Conservation (phyloP, 2,888 invertebrate species). For the Entomobrya proxima region DNA sequence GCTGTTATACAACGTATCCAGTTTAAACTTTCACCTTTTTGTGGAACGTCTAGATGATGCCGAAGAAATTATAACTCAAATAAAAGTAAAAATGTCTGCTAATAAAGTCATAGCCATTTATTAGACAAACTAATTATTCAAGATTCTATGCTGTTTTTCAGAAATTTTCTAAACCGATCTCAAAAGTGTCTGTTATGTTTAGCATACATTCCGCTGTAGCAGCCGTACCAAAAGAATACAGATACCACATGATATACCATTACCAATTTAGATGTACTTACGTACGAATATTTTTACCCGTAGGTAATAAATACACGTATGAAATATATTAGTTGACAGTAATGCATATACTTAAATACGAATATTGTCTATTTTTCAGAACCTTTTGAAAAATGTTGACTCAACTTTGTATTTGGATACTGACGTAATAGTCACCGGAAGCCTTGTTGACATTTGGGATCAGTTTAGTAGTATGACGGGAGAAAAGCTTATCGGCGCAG, state of each 20-base stretch:
- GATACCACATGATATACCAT: background rate
- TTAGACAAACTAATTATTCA: no score
- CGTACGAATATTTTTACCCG: background rate
- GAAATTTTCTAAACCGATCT: background rate
- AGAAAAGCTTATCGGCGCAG: background rate
- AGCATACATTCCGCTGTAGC: background rate
- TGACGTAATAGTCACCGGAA: slow-evolving; percentile 28
- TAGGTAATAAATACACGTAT: no score
- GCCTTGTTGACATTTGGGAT: background rate
- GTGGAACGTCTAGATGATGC: background rate
- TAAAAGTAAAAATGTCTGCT: no score
- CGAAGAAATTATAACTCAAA: background rate
- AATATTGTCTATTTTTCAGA: background rate
- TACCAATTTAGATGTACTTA: background rate
- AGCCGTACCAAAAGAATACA: background rate
- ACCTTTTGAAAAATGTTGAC: background rate
- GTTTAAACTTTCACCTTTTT: background rate
- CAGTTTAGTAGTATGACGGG: background rate
- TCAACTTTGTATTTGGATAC: background rate
- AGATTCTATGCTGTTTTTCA: no score
- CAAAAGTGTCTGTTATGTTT: background rate
- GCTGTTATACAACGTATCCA: background rate
- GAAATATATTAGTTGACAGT: no score
- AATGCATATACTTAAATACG: background rate
- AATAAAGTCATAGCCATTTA: no score